Percentiles rank a stretch among this genome's conserved stretches.
phyloP scores from a whole-genome alignment of 2,888 invertebrate species.

The Cataglyphis rosenhaueri region DNA sequence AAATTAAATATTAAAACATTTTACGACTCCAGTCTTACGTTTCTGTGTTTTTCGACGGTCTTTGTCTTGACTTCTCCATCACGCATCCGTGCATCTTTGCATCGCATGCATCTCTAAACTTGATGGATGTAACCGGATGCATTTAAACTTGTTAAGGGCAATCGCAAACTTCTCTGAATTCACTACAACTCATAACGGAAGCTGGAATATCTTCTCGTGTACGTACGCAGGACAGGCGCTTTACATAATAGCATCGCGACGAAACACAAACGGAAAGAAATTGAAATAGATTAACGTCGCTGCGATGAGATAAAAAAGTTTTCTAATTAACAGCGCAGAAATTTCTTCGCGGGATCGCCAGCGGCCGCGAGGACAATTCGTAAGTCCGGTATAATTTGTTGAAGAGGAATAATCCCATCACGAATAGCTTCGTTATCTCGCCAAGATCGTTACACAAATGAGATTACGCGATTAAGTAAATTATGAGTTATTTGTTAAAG shows the following conservation, averaged over 20 bases:
- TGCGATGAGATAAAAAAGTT: constrained; percentile 46
- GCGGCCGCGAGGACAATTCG: constrained; percentile 23
- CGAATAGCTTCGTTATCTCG: constrained; percentile 16
- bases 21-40: neutral
- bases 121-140: constrained; percentile 4
- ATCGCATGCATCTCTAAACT: neutral
- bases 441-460: constrained; percentile 10
- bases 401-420: constrained; percentile 12
- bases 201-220: constrained; percentile 20
- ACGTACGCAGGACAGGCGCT: neutral
- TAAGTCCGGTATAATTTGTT: constrained; percentile 36
- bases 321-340: constrained; percentile 47
- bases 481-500: constrained; percentile 9
- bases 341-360: constrained; percentile 42
- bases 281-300: constrained; percentile 33
- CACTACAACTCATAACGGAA: neutral
- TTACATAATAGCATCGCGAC: constrained; percentile 36
- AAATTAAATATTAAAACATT: constrained; percentile 22
- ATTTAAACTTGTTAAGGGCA: neutral
- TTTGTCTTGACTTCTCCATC: no score
- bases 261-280: constrained; percentile 32
- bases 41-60: neutral
- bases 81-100: neutral
- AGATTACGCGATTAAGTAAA: constrained; percentile 9
- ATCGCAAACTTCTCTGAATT: neutral